Percentiles rank a stretch among this genome's conserved stretches.
Evolutionary conservation across 2,888 invertebrate genomes (phyloP).

Genomic region (Limnephilus auricula): DNA sequence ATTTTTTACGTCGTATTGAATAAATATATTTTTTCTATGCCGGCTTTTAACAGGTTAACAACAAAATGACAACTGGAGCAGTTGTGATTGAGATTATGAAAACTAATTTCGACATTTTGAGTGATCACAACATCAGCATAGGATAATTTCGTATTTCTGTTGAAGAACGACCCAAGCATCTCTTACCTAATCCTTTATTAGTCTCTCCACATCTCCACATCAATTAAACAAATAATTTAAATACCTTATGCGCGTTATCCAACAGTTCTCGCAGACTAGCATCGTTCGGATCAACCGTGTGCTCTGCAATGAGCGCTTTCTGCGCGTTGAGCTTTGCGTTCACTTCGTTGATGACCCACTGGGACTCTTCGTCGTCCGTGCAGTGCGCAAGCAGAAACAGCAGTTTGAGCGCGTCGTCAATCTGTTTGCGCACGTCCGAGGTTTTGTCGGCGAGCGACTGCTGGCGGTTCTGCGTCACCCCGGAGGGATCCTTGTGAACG

Average conservation of each 20-base stretch:
- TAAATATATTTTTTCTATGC: too few relatives aligned
- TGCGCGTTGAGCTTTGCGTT: constrained; percentile 70
- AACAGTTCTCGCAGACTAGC: constrained; percentile 65
- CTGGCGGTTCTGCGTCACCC: constrained; percentile 68
- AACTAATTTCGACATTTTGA: too few relatives aligned
- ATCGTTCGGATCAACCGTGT: constrained; percentile 69
- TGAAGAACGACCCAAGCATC: too few relatives aligned
- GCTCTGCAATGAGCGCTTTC: constrained; percentile 71
- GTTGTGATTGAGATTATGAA: too few relatives aligned
- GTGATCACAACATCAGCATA: too few relatives aligned
- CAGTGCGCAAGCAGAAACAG: constrained; percentile 70
- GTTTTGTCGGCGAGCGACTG: constrained; percentile 69
- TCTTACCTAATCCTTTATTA: too few relatives aligned
- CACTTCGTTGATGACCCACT: constrained; percentile 70
- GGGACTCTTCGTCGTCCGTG: constrained; percentile 69
- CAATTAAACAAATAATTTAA: too few relatives aligned
- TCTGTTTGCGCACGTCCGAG: constrained; percentile 66
- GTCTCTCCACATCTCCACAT: too few relatives aligned
- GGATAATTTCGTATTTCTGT: too few relatives aligned
- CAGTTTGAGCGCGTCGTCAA: constrained; percentile 69
- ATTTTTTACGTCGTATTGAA: too few relatives aligned
- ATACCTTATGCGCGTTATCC: constrained; percentile 18
- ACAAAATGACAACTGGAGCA: too few relatives aligned
- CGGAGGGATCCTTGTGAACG: constrained; percentile 70
- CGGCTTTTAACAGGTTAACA: too few relatives aligned